Conservation (phyloP, 2,888 invertebrate species). For the Ichneumoninae sp. region DNA sequence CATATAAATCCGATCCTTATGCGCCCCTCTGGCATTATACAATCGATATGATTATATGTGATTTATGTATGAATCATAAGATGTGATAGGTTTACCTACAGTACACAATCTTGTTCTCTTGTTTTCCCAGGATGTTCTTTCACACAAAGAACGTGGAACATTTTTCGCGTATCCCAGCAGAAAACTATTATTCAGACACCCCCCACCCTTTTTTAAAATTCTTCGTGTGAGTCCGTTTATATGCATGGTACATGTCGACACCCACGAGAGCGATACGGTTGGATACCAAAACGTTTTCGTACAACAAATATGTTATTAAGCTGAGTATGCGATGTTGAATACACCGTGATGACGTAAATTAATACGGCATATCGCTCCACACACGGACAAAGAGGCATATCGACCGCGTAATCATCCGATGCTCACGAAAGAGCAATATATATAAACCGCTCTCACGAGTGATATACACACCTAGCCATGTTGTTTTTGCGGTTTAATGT, state of each 20-base stretch:
- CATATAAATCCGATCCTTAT: too few relatives aligned
- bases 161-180: not conserved
- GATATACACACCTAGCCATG: constrained; percentile 16
- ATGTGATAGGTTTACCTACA: too few relatives aligned
- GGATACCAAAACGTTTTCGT: constrained; percentile 25
- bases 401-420: constrained; percentile 25
- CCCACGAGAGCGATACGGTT: not conserved
- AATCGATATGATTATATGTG: too few relatives aligned
- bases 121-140: too few relatives aligned
- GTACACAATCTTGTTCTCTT: too few relatives aligned
- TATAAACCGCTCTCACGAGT: constrained; percentile 17
- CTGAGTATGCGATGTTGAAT: constrained; percentile 19
- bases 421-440: constrained; percentile 9
- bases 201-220: not conserved
- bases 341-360: constrained; percentile 28
- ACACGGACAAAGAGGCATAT: constrained; percentile 12
- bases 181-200: not conserved
- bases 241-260: not conserved
- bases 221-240: not conserved
- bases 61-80: too few relatives aligned
- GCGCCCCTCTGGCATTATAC: too few relatives aligned
- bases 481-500: constrained; percentile 30
- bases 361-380: constrained; percentile 21
- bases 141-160: not conserved
- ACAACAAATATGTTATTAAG: constrained; percentile 29